Evolutionary conservation across 1,140 invertebrate genomes (phyloP).

Genomic region (Conopomorpha cramerella): DNA sequence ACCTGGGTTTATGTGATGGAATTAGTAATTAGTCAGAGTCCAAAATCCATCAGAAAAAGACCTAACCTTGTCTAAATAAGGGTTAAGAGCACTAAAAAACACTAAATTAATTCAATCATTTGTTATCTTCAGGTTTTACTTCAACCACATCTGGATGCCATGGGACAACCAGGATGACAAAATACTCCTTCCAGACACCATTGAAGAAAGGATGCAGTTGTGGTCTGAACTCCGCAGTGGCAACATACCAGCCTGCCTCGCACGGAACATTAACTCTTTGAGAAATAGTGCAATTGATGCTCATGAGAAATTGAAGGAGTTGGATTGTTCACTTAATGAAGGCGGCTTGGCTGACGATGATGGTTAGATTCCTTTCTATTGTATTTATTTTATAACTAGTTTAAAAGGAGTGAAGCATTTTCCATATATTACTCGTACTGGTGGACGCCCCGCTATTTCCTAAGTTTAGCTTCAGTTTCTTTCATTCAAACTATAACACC

Average conservation of each 20-base stretch:
- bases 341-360: slow-evolving; percentile 34
- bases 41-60: no score
- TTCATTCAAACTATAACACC: no score
- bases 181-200: slow-evolving; percentile 30
- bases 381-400: background rate
- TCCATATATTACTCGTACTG: slow-evolving; percentile 1
- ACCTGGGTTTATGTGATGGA: no score
- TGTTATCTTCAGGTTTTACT: slow-evolving; percentile 28
- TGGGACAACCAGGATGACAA: slow-evolving; percentile 51
- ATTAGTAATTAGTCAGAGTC: no score
- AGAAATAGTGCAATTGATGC: slow-evolving; percentile 39
- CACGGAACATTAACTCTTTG: slow-evolving; percentile 24
- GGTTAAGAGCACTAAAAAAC: no score
- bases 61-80: no score
- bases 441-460: no score
- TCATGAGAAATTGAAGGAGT: slow-evolving; percentile 27
- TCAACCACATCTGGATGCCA: slow-evolving; percentile 49
- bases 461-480: no score
- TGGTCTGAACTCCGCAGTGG: slow-evolving; percentile 40
- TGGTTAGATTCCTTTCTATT: slow-evolving; percentile 7
- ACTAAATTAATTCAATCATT: no score
- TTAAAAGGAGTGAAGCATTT: background rate
- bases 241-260: slow-evolving; percentile 28
- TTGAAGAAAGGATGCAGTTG: slow-evolving; percentile 40
- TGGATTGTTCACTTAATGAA: slow-evolving; percentile 38